Conservation (phyloP, 2,888 invertebrate species). For the Brachyptera putata region DNA sequence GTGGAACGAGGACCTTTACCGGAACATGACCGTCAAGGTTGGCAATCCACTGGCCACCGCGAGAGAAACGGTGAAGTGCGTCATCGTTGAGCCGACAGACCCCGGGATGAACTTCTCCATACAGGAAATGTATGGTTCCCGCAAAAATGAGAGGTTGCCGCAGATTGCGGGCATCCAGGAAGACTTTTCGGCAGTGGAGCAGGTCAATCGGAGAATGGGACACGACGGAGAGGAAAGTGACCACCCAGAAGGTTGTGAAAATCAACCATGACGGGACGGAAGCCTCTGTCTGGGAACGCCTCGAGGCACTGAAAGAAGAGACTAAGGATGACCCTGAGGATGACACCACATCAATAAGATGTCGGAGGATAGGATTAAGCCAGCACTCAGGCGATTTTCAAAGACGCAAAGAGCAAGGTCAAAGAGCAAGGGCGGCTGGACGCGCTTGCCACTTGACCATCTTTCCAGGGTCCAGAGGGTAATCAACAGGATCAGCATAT, state of each 20-base stretch:
- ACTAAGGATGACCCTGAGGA: neutral
- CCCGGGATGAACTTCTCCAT: neutral
- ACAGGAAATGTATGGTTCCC: neutral
- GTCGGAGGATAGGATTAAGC: neutral
- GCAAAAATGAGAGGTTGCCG: neutral
- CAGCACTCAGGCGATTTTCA: neutral
- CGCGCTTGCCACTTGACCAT: too few species aligned
- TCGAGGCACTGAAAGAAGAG: neutral
- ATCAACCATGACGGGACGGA: neutral
- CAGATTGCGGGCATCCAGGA: neutral
- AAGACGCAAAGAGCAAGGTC: neutral
- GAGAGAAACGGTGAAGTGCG: neutral
- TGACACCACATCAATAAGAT: conserved; percentile 5
- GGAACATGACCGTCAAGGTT: neutral
- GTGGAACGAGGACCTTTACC: neutral
- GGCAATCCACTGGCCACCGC: neutral
- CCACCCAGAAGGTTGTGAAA: neutral
- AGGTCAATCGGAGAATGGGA: neutral
- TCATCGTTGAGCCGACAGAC: neutral
- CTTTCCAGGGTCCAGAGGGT: too few species aligned
- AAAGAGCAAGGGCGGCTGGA: too few species aligned
- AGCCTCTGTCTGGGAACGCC: neutral
- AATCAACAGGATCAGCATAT: too few species aligned
- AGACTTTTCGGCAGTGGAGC: neutral
- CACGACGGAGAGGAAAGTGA: neutral